Base-by-base conservation (phyloP, 2,797 vertebrate species). In the Amniataba percoides region DNA sequence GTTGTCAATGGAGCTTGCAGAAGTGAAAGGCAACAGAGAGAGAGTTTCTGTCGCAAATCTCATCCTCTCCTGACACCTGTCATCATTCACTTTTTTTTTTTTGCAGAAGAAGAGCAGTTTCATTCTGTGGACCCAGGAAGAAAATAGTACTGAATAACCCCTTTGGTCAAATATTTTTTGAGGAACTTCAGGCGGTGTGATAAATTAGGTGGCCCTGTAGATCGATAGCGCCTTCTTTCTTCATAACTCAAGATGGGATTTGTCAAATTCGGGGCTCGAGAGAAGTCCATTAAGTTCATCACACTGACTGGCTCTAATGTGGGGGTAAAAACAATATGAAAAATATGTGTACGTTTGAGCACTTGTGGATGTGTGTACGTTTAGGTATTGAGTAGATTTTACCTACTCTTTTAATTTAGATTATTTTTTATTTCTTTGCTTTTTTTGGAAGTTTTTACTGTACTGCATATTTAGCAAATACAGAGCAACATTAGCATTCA, bases 81-180 rank as follows among this genome's bases (percentile, higher is more conserved):
- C 94, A 96, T 95, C 91, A 90, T 89, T 95, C 91, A 93, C 85
- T 90, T 89, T 89, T 87, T 88, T 88, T 31, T 31, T 31, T 31
- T 87, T 86, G n/a, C 73, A 69, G 59, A 92, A 93, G 89, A 93
- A 92, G 88, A 90, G 83, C 80, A 85, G 86, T 93, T 94, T 94
- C 88, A 94, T 92, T 93, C 85, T 83, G 81, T 83, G 85, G 85
- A 83, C 67, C 91, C 73, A 95, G 95, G 95, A 96, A 96, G 96
- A 97, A 97, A 97, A 97, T 96, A 96, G 95, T 97, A 97, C 97
- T 97, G 97, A 98, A 96, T 95, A 96, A 93, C 95, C 96, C 97
- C 95, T 94, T 95, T 95, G 96, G 97, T 97, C 97, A 97, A 96
- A 96, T 85, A 96, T 89, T 87, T 97, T 92, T 97, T 97, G 94